Evolutionary conservation across 1,140 invertebrate species (phyloP), one percentile per base, ranked within the genome.

Genomic region (Pseudomyrmex pallidus): DNA sequence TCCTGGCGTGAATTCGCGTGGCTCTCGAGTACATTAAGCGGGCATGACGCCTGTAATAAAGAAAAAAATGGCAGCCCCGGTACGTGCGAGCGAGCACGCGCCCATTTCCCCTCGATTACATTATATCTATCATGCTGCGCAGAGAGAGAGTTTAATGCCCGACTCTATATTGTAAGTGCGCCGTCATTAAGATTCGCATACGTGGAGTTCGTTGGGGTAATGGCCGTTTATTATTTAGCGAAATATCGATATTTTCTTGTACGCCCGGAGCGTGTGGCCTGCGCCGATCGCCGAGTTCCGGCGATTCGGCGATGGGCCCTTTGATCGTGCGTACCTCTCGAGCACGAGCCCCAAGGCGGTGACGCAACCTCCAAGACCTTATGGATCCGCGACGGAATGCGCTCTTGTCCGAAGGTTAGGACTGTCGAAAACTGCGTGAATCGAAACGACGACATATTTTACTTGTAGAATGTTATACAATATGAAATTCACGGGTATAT

Each of bases 261-360:
- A 50, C 83, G 56, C 85, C 72, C 20, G 56, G 52, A 84, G 84
- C 83, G 73, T 61, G 62, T 85, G 85, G 86, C 44, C 59, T 54
- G 77, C 66, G 74, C 25, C 76, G 87, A 85, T 85, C 87, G 83
- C 44, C 72, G 76, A 88, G 76, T 85, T 88, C 68, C 68, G 59
- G 74, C 84, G 87, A 89, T 89, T 89, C 86, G 87, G 87, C 87
- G 78, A 88, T 88, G 68, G 83, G 84, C 84, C 86, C 87, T 89
- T 89, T 89, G 87, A 89, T 89, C 87, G 86, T 89, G 73, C 77
- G 82, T 74, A 87, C 83, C 86, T 88, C 56, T 74, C 52, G 74
- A 83, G 67, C 54, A 22, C 9, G 35, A n/a, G 59, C 64, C 83
- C 85, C 83, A 61, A 82, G 85, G 88, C 82, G 62, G 56, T 68